Percentiles rank a stretch among this genome's conserved stretches.
Evolutionary conservation across 2,797 vertebrate species (phyloP).

Genomic region (Buceros bicornis): DNA sequence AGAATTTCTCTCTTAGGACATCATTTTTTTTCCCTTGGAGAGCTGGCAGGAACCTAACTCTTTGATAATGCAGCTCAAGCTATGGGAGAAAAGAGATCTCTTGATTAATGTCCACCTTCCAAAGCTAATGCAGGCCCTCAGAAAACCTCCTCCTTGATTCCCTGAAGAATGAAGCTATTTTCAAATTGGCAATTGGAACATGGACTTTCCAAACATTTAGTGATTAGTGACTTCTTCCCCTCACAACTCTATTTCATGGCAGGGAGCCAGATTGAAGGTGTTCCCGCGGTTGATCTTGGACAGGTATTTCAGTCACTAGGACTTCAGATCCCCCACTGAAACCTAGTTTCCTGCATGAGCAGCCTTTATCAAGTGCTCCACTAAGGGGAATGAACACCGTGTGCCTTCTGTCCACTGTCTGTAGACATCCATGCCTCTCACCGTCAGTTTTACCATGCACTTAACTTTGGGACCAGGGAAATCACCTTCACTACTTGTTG

Average conservation of each 20-base stretch:
- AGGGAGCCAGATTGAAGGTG: background rate
- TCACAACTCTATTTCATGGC: background rate
- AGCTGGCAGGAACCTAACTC: background rate
- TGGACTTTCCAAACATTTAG: accelerated
- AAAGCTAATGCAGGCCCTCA: background rate
- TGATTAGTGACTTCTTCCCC: background rate
- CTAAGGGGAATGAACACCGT: accelerated
- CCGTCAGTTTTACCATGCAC: background rate
- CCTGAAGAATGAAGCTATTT: background rate
- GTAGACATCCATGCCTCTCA: background rate
- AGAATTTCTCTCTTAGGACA: background rate
- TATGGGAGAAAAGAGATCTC: background rate
- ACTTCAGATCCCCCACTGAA: background rate
- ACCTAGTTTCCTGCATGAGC: background rate
- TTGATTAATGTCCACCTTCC: background rate
- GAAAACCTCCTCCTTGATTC: background rate
- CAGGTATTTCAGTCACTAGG: background rate
- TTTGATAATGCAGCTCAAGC: background rate
- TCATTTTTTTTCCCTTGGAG: background rate
- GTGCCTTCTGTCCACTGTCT: background rate
- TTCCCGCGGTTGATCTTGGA: background rate
- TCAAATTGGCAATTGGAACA: background rate
- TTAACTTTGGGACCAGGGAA: background rate
- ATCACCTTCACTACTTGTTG: background rate
- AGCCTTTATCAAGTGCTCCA: background rate